Percentiles rank a stretch among this genome's conserved stretches.
phyloP scores from a whole-genome alignment of 2,113 vertebrate genomes.

The Ciconia stormi region DNA sequence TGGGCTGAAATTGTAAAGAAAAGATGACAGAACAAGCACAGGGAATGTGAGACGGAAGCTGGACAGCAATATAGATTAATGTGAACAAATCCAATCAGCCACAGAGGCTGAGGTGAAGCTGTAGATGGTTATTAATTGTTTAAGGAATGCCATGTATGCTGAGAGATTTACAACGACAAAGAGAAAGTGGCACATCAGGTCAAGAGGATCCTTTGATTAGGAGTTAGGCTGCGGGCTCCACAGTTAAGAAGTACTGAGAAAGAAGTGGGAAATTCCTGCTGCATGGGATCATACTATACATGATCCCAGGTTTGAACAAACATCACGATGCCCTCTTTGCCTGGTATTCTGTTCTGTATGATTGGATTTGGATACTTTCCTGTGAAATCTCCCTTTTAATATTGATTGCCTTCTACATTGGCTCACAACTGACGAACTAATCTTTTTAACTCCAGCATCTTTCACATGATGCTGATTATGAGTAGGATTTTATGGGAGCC shows the following conservation, averaged over 20 bases:
- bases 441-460: not conserved
- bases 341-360: not conserved
- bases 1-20: not conserved
- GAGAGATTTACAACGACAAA: not conserved
- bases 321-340: not conserved
- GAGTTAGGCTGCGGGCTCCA: not conserved
- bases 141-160: not conserved
- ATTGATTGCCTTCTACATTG: not conserved
- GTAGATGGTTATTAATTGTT: not conserved
- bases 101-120: not conserved
- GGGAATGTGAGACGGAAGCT: not conserved
- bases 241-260: not conserved
- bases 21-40: not conserved
- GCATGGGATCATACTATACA: not conserved
- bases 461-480: not conserved
- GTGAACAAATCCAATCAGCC: not conserved
- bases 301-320: not conserved
- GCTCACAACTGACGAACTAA: not conserved
- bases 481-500: not conserved
- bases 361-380: not conserved
- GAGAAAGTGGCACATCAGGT: not conserved
- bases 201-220: not conserved
- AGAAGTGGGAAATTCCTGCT: not conserved
- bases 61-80: not conserved
- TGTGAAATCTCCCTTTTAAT: not conserved